These are phyloP conservation scores for Leucoraja ocellata DNA, from an alignment of 2,797 vertebrate species.

Conservation along the genomic window DNA sequence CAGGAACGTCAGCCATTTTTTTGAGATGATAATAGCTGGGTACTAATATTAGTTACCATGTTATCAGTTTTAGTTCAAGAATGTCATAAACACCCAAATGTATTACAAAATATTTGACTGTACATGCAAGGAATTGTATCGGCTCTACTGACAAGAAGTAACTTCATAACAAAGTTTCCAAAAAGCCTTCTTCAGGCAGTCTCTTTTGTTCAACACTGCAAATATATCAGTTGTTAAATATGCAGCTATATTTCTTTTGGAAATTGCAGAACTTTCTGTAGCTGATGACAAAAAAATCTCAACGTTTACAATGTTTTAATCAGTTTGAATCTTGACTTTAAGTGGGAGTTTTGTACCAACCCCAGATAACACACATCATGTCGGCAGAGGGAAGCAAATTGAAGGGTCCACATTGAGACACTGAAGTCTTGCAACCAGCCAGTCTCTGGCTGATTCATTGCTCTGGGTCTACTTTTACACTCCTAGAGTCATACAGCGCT, in stretches of 20 bases:
- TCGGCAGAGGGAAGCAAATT: too few relatives aligned
- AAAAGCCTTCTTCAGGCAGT: neutral
- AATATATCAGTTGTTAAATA: neutral
- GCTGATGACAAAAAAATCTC: neutral
- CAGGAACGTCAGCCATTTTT: conserved; percentile 5
- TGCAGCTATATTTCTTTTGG: neutral
- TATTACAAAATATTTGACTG: conserved; percentile 3
- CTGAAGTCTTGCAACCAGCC: too few relatives aligned
- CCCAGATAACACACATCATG: too few relatives aligned
- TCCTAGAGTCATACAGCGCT: too few relatives aligned
- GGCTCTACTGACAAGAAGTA: neutral
- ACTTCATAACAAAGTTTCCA: conserved; percentile 2
- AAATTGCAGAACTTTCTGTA: neutral
- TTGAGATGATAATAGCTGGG: neutral
- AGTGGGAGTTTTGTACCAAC: neutral
- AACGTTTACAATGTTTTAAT: too few relatives aligned
- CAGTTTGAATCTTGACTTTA: neutral
- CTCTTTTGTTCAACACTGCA: neutral
- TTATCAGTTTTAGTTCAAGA: conserved; percentile 24
- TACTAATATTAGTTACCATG: neutral
- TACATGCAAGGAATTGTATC: neutral
- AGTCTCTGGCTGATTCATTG: too few relatives aligned
- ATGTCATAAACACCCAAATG: conserved; percentile 8
- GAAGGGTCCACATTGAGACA: too few relatives aligned
- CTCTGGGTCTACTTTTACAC: too few relatives aligned